Base-by-base conservation (phyloP, 2,113 vertebrate genomes). In the Macrotus californicus region DNA sequence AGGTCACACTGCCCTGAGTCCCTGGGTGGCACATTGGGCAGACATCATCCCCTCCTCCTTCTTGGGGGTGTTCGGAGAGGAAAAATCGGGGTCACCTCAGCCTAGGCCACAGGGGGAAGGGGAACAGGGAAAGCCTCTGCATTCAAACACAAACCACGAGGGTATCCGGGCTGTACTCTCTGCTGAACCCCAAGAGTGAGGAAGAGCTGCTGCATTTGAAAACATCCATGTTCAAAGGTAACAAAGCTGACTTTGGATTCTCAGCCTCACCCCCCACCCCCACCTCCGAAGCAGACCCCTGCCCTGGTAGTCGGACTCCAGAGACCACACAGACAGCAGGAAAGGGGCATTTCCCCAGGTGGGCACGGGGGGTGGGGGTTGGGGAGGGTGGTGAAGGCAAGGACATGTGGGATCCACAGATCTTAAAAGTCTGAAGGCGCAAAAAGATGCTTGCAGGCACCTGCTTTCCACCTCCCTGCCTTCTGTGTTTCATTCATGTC, bases 341-440 rank as follows among this genome's bases (percentile, higher is more conserved):
- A 46, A 76, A 70, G 29, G 81, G 36, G 26, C 2, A 2, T 7
- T 36, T 15, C 36, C 8, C 22, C 11, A 21, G 39, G 50, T 8
- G 76, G 41, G 9, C 7, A 1, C 0, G 0, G 5, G 5, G 18
- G 2, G 5, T 1, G 4, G 52, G 21, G 24, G 4, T 21, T 24
- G 26, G 21, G 16, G 3, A 31, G 7, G 7, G 24, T 0, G 4
- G 48, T 2, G 3, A 31, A 59, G 73, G 5, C 72, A 21, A 59
- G 91, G 14, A 21, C 3, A 0, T 5, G 19, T 26, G 34, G 61
- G 66, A 15, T 6, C 39, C 46, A 6, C 9, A 6, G 31, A 24
- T 56, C 46, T 50, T 7, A 3, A 29, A 39, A 48, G 66, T n/a
- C 56, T 22, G 2, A 10, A 36, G 10, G 54, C 16, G 46, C n/a